Evolutionary conservation across 2,113 vertebrate genomes (phyloP), one percentile per base, ranked within the genome.

Genomic region (Promerops cafer): DNA sequence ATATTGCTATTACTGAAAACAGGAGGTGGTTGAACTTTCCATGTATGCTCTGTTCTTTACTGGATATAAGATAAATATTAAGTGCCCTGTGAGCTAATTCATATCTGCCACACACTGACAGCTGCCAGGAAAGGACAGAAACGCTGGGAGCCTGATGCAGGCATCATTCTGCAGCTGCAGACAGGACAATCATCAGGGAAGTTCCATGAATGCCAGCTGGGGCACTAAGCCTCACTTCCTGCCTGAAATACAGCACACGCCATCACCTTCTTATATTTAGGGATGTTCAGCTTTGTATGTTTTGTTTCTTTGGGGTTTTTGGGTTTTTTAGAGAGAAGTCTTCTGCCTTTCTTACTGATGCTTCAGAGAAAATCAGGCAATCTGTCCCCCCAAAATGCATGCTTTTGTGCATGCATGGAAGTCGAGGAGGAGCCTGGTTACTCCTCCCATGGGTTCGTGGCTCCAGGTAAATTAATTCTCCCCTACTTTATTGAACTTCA

Each of bases 331-430:
- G 13, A 60, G 17, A 47, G 19, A 63, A 47, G 0, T 9, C 20
- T 71, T 77, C 17, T 44, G 19, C 22, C 9, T 31, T 60, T 14
- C 8, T 59, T 31, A 9, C 37, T 50, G 42, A 42, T 4, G 1
- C 10, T 53, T 75, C 16, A 74, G 59, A 70, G 66, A 49, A 45
- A 69, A 77, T 18, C 13, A 54, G 23, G 16, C 26, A 68, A 30
- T 1, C 3, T 47, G 13, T 28, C 3, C n/a, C 10, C 20, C 0
- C 1, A 20, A 40, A 66, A 24, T 6, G 0, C 11, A 7, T 11
- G 10, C 0, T 61, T 71, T 53, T 40, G 21, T 45, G 7, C 59
- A 16, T 10, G 30, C 37, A 23, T 27, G 42, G 49, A 59, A 69
- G 47, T 5, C 2, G 4, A 63, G 65, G 21, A 79, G 23, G 28